Base-by-base conservation (phyloP, 1,140 invertebrate species). In the Drosophila subobscura region DNA sequence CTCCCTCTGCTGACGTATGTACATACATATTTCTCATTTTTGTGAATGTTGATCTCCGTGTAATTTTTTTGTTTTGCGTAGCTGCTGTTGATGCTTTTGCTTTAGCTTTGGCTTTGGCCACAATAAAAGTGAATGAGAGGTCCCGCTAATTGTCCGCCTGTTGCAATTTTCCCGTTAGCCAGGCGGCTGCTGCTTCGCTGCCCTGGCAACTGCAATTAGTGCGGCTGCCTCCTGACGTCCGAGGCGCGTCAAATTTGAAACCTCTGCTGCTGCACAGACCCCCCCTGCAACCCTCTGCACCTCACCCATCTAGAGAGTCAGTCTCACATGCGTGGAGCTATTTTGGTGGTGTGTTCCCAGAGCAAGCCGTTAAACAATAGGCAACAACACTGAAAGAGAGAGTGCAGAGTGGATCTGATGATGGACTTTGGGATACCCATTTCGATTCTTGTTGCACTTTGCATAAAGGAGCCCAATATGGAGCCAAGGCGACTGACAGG, bases 191-290 rank as follows among this genome's bases (percentile, higher is more conserved):
- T 37, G 33, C 33, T 37, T 37, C 10, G 33, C 4, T 37, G 33
- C 37, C 68, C 64, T 59, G 60, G 42, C 53, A 55, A 67, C 51
- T 77, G 80, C 80, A 84, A 84, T 84, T 84, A 84, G 80, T 79
- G 56, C 37, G 57, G 49, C 61, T 52, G 66, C 59, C 61, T 42
- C 49, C 50, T 66, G 60, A 79, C 55, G 72, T 79, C 72, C 72
- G 80, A 72, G 67, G 72, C 77, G 51, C 71, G 63, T 85, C 77
- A 85, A 77, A 80, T 77, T 74, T 71, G 59, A 80, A 71, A 86
- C 83, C 68, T 45, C 40, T 8, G 23, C 33, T 22, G 12, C 44
- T n/a, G 7, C 23, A 41, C 42, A 41, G 54, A 57, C 20, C 42
- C 14, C 14, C 10, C 33, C n/a, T 25, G 46, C 50, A 46, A n/a